Evolutionary conservation across 2,113 vertebrate genomes (phyloP).

Genomic region (Peromyscus maniculatus): DNA sequence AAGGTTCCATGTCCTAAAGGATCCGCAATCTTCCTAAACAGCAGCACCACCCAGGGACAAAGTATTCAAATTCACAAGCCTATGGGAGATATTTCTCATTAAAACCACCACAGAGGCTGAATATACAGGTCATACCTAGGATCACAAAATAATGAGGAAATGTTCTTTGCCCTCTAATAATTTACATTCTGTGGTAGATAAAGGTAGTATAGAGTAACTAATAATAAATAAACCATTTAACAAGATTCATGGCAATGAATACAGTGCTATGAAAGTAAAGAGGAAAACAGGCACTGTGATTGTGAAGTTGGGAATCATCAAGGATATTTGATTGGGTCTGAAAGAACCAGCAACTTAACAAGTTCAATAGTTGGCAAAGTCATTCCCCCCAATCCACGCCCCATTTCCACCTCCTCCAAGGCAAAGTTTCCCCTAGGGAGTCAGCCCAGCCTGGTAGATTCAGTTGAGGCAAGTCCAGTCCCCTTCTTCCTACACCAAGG

Average conservation of each 20-base stretch:
- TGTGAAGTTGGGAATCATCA: background rate
- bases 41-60: background rate
- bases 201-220: background rate
- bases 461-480: no score
- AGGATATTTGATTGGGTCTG: background rate
- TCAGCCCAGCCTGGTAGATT: no score
- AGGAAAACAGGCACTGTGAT: background rate
- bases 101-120: no score
- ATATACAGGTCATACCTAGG: background rate
- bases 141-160: background rate
- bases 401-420: no score
- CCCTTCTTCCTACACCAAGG: no score
- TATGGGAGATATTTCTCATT: background rate
- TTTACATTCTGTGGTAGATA: background rate
- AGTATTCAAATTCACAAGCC: background rate
- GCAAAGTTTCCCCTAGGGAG: no score
- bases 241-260: background rate
- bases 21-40: background rate
- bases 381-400: no score
- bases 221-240: background rate
- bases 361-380: background rate
- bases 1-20: background rate
- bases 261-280: background rate
- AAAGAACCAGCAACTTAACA: background rate
- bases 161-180: background rate